Evolutionary conservation across 2,113 vertebrate genomes (phyloP), one percentile per base, ranked within the genome.

Genomic region (Neolamprologus kungweensis): DNA sequence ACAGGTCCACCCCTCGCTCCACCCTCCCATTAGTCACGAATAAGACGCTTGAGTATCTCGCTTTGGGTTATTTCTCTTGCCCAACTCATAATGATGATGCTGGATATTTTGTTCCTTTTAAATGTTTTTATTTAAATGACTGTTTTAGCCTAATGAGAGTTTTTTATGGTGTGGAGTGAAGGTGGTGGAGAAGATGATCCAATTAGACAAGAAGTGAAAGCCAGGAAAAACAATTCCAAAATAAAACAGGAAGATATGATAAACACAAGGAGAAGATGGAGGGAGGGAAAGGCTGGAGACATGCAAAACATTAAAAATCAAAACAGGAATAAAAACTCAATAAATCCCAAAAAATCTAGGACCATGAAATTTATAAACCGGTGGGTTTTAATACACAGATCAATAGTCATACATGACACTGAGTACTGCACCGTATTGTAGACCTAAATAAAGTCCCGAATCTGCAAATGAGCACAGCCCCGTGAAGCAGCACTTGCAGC

Each of bases 21-120:
- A 42, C 13, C 5, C 7, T 42, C 37, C 37, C 37, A 23, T 71
- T 23, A 42, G 37, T 26, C 12, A 23, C 0, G 37, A 71, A 42
- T 71, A 26, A 42, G 37, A 71, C 1, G 0, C 12, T 40, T 40
- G 19, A 23, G 19, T 0, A 21, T 13, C 35, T 40, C 1, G 2
- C 35, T 23, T 40, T 13, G n/a, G 63, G 63, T 21, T 40, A 8
- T 21, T 13, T 68, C 35, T 68, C 35, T 40, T 8, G 7, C 1
- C n/a, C 63, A 37, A 14, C 63, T 68, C 28, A 60, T 33, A 33
- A 19, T 19, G 19, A 68, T 6, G 35, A 68, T 68, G 63, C 11
- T 68, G 33, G 19, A 40, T 0, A 23, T 40, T 8, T 23, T 40
- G 63, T 42, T 42, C 65, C 35, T 42, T 68, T 40, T 40, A 68